phyloP scores from a whole-genome alignment of 2,797 vertebrate genomes.

The Oreortyx pictus region DNA sequence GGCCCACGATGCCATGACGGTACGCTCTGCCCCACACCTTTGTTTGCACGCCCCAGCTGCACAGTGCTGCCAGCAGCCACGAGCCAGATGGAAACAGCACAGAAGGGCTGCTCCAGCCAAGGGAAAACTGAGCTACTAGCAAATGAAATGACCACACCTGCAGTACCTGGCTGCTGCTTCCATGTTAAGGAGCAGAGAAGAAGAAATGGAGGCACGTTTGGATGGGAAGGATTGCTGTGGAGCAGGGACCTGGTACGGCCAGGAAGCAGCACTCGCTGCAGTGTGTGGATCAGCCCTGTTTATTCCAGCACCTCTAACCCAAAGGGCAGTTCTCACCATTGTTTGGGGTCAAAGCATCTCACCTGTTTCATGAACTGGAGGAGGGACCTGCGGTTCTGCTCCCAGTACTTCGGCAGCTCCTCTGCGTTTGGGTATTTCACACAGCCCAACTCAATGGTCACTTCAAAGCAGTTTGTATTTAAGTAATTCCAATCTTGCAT shows the following conservation, averaged over 20 bases:
- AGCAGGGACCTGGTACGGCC: neutral
- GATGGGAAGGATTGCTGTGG: neutral
- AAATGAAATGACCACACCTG: neutral
- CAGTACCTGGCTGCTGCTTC: neutral
- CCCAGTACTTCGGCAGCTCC: constrained; percentile 91
- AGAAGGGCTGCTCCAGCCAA: neutral
- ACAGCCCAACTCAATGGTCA: constrained; percentile 96
- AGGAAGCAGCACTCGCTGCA: neutral
- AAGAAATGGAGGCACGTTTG: neutral
- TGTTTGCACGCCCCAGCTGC: constrained; percentile 37
- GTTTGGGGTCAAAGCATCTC: neutral
- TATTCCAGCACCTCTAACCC: neutral
- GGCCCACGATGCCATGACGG: neutral
- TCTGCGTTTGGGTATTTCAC: constrained; percentile 89
- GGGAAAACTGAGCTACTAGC: neutral
- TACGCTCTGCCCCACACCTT: constrained; percentile 35
- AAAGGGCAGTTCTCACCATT: neutral
- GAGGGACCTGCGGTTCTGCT: constrained; percentile 88
- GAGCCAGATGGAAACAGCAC: neutral
- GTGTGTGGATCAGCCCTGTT: neutral
- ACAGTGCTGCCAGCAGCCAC: neutral
- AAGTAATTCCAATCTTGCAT: constrained; percentile 99
- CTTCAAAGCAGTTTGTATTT: constrained; percentile 98
- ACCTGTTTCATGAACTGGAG: constrained; percentile 96
- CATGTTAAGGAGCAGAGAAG: neutral